phyloP scores from a whole-genome alignment of 2,888 invertebrate genomes.

The Linnaemya tessellans region DNA sequence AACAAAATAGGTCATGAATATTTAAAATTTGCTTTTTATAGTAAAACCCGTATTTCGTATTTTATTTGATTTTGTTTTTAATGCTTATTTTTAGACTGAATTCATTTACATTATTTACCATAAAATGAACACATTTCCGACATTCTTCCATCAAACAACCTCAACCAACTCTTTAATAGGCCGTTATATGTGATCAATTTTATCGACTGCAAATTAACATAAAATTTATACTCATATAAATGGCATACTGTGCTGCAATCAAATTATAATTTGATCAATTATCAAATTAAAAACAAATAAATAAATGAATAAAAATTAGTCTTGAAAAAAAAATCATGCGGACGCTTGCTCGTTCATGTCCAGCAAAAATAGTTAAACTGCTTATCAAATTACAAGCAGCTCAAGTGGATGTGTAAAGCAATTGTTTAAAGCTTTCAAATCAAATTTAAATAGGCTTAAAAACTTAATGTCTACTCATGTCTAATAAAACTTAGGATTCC shows the following conservation, averaged over 20 bases:
- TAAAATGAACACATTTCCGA: background rate
- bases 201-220: constrained; percentile 24
- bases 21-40: no score
- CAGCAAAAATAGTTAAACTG: constrained; percentile 35
- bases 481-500: constrained; percentile 67
- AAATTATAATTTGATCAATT: constrained; percentile 40
- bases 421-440: constrained; percentile 35
- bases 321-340: constrained; percentile 9
- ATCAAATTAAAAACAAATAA: constrained; percentile 30
- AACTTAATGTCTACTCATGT: constrained; percentile 67
- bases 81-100: background rate
- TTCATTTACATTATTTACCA: background rate
- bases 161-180: constrained; percentile 1
- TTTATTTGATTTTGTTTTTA: no score
- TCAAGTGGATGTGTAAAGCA: constrained; percentile 9
- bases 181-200: constrained; percentile 6
- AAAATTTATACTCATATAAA: constrained; percentile 9
- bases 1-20: no score
- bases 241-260: background rate
- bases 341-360: constrained; percentile 7
- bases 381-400: constrained; percentile 53
- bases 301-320: constrained; percentile 25
- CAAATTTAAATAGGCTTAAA: constrained; percentile 63
- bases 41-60: no score
- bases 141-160: background rate